Conservation (phyloP, 2,888 invertebrate genomes). For the Serrognathus titanus region DNA sequence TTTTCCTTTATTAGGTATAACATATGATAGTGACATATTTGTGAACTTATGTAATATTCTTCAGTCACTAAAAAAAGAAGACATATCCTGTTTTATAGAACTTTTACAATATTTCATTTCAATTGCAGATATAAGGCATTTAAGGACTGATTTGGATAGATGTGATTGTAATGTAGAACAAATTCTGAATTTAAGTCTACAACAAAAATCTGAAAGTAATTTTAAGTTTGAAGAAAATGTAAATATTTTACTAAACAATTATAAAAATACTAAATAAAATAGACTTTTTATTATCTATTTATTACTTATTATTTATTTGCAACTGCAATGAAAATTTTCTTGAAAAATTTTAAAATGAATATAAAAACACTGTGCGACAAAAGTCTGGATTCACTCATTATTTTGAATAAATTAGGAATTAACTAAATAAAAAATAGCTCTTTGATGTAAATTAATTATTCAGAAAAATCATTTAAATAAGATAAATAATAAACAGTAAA, state of each 20-base stretch:
- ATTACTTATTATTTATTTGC: no score
- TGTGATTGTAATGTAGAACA: no score
- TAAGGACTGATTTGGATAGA: constrained; percentile 10
- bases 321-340: no score
- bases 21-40: constrained; percentile 29
- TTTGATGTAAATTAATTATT: no score
- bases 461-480: no score
- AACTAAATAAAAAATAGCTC: no score
- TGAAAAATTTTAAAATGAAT: no score
- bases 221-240: constrained; percentile 18
- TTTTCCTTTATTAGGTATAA: constrained; percentile 27
- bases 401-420: no score
- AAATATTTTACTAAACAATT: constrained; percentile 8
- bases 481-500: no score
- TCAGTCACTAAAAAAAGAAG: constrained; percentile 24
- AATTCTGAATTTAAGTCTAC: no score
- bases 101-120: constrained; percentile 28
- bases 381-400: no score
- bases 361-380: no score
- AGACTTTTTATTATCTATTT: background rate
- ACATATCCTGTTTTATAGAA: constrained; percentile 27
- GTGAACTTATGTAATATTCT: constrained; percentile 29
- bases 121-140: constrained; percentile 20
- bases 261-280: constrained; percentile 12
- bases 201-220: background rate